phyloP scores from a whole-genome alignment of 2,113 vertebrate genomes.

The Montifringilla adamsi region DNA sequence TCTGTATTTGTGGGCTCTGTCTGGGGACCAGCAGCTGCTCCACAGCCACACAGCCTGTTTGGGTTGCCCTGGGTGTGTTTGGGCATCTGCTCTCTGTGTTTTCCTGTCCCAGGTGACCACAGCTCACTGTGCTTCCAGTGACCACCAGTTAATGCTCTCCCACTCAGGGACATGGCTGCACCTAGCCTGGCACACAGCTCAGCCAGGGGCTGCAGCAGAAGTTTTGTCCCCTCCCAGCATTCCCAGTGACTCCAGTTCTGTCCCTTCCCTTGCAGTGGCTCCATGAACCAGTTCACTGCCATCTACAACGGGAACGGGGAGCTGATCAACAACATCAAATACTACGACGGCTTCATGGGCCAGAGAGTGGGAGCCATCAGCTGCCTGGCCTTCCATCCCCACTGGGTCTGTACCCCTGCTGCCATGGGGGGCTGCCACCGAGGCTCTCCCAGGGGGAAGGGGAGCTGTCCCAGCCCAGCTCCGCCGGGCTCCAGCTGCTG shows the following conservation, averaged over 20 bases:
- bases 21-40: not conserved
- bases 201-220: not conserved
- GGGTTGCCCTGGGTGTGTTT: not conserved
- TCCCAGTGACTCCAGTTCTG: not conserved
- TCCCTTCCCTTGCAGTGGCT: constrained; percentile 79
- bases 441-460: not conserved
- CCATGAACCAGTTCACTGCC: constrained; percentile 98
- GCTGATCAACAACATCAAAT: constrained; percentile 97
- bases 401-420: constrained; percentile 83
- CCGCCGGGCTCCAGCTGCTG: fast-evolving
- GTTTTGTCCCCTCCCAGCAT: fast-evolving
- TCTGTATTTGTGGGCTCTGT: not conserved
- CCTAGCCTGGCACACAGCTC: not conserved
- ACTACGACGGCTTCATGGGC: constrained; percentile 99
- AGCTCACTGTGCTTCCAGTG: not conserved
- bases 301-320: constrained; percentile 91
- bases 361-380: constrained; percentile 97
- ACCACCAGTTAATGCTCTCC: not conserved
- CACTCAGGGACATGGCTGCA: fast-evolving
- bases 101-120: not conserved
- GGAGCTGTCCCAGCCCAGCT: not conserved
- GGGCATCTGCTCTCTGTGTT: fast-evolving
- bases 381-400: constrained; percentile 96
- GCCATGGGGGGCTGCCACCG: not conserved
- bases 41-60: not conserved